Conservation (phyloP, 2,888 invertebrate species). For the Liopterus haemorrhoidalis region DNA sequence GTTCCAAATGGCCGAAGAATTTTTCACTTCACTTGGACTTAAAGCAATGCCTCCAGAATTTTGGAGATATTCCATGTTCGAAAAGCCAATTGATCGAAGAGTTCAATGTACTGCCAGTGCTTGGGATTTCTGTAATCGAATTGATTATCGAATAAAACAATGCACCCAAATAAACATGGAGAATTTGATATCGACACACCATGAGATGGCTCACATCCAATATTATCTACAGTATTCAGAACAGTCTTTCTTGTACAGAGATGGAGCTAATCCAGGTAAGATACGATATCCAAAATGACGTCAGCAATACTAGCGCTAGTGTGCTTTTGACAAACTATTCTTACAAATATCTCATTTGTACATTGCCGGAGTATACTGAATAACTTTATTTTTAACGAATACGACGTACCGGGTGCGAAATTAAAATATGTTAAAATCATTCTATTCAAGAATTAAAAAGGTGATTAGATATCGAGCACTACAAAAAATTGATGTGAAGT, state of each 20-base stretch:
- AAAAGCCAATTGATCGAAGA: constrained; percentile 64
- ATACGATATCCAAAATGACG: no score
- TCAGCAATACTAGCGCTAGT: no score
- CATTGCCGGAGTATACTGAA: no score
- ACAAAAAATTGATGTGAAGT: no score
- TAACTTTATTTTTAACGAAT: no score
- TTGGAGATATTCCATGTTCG: constrained; percentile 76
- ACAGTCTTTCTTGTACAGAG: constrained; percentile 68
- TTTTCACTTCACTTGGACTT: constrained; percentile 74
- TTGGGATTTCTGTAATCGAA: constrained; percentile 80
- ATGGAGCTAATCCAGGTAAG: constrained; percentile 76
- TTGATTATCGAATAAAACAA: constrained; percentile 80
- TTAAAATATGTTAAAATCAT: no score
- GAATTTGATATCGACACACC: constrained; percentile 70
- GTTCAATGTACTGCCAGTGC: constrained; percentile 71
- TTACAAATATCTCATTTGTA: no score
- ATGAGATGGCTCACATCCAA: constrained; percentile 78
- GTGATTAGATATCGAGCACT: no score
- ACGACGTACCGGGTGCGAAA: no score
- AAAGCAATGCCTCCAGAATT: constrained; percentile 76
- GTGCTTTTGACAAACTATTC: no score
- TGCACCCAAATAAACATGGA: constrained; percentile 75
- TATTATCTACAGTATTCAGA: constrained; percentile 75
- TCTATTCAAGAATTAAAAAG: no score
- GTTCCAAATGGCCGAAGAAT: constrained; percentile 78